phyloP scores from a whole-genome alignment of 1,140 invertebrate species.

The Drosophila nikananu region DNA sequence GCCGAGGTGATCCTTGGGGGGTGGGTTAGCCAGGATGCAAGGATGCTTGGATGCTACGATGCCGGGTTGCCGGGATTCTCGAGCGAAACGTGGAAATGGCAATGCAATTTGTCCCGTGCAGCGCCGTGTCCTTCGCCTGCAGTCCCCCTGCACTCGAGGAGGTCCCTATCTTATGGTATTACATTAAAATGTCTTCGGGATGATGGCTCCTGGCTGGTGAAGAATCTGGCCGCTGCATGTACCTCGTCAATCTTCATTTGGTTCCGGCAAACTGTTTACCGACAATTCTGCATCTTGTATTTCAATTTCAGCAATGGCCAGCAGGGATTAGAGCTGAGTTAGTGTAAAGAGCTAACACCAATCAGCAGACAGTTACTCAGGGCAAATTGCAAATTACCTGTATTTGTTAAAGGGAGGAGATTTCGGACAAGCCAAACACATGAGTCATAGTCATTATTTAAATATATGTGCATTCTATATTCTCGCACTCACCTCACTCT shows the following conservation, averaged over 20 bases:
- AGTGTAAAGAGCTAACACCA: slow-evolving; percentile 7
- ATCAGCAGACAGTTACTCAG: slow-evolving; percentile 14
- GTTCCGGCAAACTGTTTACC: slow-evolving; percentile 36
- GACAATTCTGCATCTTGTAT: slow-evolving; percentile 33
- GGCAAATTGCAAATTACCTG: slow-evolving; percentile 1
- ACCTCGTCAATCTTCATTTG: slow-evolving; percentile 50
- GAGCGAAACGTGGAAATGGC: slow-evolving; percentile 59
- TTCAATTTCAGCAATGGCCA: slow-evolving; percentile 45
- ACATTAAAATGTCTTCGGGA: slow-evolving; percentile 55
- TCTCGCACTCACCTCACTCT: background rate
- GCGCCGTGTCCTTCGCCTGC: slow-evolving; percentile 30
- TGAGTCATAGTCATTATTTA: background rate
- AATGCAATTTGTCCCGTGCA: slow-evolving; percentile 69
- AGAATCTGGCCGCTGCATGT: slow-evolving; percentile 37
- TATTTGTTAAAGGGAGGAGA: background rate
- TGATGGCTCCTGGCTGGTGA: slow-evolving; percentile 8
- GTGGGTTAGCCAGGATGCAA: background rate
- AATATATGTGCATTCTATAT: background rate
- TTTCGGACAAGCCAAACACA: accelerated
- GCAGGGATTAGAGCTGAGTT: slow-evolving; percentile 28
- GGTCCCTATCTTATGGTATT: slow-evolving; percentile 46
- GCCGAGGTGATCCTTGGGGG: slow-evolving; percentile 4
- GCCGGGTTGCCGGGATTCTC: background rate
- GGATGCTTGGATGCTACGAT: background rate
- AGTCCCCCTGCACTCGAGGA: slow-evolving; percentile 28